These are phyloP conservation scores for Drosophila rubida DNA, from an alignment of 2,888 invertebrate species.

Conservation along the genomic window DNA sequence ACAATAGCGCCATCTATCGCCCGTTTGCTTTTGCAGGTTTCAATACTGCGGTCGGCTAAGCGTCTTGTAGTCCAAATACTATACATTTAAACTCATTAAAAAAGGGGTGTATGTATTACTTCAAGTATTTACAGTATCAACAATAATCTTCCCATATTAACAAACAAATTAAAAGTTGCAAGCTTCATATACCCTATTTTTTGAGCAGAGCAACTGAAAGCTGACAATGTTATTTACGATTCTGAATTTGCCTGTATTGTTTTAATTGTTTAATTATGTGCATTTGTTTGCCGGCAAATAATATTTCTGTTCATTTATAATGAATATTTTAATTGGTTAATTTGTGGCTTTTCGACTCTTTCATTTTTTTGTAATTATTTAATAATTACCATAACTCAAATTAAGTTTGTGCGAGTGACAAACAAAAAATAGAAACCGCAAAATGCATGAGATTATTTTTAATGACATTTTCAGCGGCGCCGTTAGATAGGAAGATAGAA, in stretches of 20 bases:
- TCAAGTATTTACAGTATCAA: too few relatives aligned
- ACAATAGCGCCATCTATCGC: neutral
- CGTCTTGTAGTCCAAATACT: too few relatives aligned
- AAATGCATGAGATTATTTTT: slow-evolving; percentile 34
- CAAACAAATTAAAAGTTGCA: too few relatives aligned
- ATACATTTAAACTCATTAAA: too few relatives aligned
- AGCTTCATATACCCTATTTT: too few relatives aligned
- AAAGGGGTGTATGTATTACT: too few relatives aligned
- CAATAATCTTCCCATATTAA: too few relatives aligned
- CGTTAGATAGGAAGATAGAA: slow-evolving; percentile 32
- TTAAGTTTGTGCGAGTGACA: neutral
- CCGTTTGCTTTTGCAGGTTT: neutral
- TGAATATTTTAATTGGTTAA: slow-evolving; percentile 7
- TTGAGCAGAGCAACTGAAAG: neutral
- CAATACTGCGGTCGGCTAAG: too few relatives aligned
- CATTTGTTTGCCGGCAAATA: neutral
- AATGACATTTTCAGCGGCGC: slow-evolving; percentile 39
- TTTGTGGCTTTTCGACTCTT: slow-evolving; percentile 4
- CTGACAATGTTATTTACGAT: neutral
- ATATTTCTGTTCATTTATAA: neutral
- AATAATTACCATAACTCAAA: slow-evolving; percentile 1
- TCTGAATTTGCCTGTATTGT: neutral
- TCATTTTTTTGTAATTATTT: neutral
- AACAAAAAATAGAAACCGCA: slow-evolving; percentile 15
- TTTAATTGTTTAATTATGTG: neutral